A percentile compares a stretch with the other conserved stretches of the same genome.
These are phyloP conservation scores for Volucella inflata DNA, from an alignment of 2,888 invertebrate genomes.

Conservation along the genomic window DNA sequence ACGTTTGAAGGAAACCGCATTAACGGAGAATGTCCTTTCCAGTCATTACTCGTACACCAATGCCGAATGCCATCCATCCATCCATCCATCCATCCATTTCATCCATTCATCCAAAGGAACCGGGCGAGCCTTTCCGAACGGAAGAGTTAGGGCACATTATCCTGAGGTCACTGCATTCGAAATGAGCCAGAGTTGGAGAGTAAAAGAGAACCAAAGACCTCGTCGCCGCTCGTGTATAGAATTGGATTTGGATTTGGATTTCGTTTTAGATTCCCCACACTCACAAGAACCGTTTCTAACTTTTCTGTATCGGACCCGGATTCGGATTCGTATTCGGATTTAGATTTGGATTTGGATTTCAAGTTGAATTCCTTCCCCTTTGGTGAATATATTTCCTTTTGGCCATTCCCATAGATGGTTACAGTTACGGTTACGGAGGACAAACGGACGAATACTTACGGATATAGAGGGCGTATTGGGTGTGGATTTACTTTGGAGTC, in stretches of 20 bases:
- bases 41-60: conserved; percentile 66
- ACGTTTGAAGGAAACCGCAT: conserved; percentile 74
- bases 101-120: conserved; percentile 22
- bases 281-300: conserved; percentile 61
- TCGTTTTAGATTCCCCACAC: not conserved
- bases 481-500: conserved; percentile 44
- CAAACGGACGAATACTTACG: not conserved
- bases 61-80: conserved; percentile 73
- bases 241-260: conserved; percentile 61
- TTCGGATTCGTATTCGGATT: conserved; percentile 30
- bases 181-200: conserved; percentile 54
- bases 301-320: conserved; percentile 30
- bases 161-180: conserved; percentile 77
- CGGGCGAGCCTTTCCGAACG: conserved; percentile 55
- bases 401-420: conserved; percentile 3
- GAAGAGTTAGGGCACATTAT: conserved; percentile 76
- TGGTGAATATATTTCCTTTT: conserved; percentile 42
- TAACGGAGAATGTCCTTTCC: conserved; percentile 76
- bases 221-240: conserved; percentile 23
- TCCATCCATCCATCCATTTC: conserved; percentile 44
- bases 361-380: conserved; percentile 26
- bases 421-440: too few species aligned
- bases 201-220: not conserved
- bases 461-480: conserved; percentile 37
- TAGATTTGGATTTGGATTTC: conserved; percentile 38